Evolutionary conservation across 1,140 invertebrate genomes (phyloP).

Genomic region (Tetramorium alpestre): DNA sequence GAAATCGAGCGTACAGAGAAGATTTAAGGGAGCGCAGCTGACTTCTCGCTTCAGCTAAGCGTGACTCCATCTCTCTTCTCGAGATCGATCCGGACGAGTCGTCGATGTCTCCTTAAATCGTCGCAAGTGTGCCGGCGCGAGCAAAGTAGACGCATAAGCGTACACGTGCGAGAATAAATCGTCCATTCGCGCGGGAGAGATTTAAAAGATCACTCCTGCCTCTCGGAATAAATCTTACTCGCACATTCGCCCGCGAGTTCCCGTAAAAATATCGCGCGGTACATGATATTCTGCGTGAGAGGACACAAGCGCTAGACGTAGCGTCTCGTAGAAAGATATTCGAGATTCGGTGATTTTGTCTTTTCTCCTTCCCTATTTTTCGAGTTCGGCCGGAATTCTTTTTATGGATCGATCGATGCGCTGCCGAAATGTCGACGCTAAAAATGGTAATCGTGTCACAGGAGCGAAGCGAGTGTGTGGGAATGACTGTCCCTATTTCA

Average conservation of each 20-base stretch:
- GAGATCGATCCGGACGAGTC: slow-evolving; percentile 26
- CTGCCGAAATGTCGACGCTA: slow-evolving; percentile 54
- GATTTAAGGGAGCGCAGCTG: slow-evolving; percentile 32
- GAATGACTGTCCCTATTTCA: not conserved
- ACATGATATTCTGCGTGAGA: slow-evolving; percentile 37
- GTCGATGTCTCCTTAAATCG: slow-evolving; percentile 42
- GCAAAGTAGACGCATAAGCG: slow-evolving; percentile 17
- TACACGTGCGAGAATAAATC: slow-evolving; percentile 51
- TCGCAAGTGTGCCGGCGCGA: not conserved
- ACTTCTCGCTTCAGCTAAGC: slow-evolving; percentile 21
- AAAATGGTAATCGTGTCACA: slow-evolving; percentile 60
- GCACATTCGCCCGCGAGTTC: slow-evolving; percentile 1
- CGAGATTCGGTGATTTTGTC: not conserved
- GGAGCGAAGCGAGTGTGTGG: slow-evolving; percentile 4
- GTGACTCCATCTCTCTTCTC: slow-evolving; percentile 28
- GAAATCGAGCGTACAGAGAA: slow-evolving; percentile 8
- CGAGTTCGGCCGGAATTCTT: slow-evolving; percentile 40
- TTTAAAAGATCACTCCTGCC: slow-evolving; percentile 41
- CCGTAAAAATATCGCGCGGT: slow-evolving; percentile 35
- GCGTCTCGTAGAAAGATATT: slow-evolving; percentile 36
- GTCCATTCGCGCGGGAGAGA: slow-evolving; percentile 19
- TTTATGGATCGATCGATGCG: slow-evolving; percentile 48
- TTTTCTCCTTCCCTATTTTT: not conserved
- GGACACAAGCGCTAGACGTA: not conserved
- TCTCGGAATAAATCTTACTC: slow-evolving; percentile 31